A percentile compares a stretch with the other conserved stretches of the same genome.
phyloP scores from a whole-genome alignment of 2,113 vertebrate genomes.

The Fukomys damarensis region DNA sequence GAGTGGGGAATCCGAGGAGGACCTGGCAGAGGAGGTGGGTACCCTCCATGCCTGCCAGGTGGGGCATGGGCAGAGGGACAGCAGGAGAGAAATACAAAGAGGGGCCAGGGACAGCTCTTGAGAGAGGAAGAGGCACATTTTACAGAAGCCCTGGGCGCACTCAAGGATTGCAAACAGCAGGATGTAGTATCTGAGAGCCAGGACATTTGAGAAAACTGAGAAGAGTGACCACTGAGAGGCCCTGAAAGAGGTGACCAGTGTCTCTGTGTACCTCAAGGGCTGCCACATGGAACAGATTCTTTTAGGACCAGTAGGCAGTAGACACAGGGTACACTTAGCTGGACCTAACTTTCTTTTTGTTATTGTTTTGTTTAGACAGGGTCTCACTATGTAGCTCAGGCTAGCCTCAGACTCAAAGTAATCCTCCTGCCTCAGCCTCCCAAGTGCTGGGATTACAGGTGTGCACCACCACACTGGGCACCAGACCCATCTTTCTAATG shows the following conservation, averaged over 20 bases:
- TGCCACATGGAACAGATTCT: not conserved
- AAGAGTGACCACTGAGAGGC: not conserved
- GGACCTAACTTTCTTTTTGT: not conserved
- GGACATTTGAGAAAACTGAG: not conserved
- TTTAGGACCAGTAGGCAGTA: not conserved
- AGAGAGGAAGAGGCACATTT: not conserved
- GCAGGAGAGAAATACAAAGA: not conserved
- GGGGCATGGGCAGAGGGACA: not conserved
- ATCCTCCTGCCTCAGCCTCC: too few species aligned
- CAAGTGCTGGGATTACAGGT: too few species aligned
- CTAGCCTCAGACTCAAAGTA: too few species aligned
- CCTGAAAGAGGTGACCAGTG: not conserved
- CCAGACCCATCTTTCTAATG: not conserved
- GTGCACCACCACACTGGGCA: too few species aligned
- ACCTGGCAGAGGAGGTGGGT: slow-evolving; percentile 86
- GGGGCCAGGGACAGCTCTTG: not conserved
- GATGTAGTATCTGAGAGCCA: not conserved
- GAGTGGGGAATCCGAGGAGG: slow-evolving; percentile 81
- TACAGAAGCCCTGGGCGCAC: not conserved
- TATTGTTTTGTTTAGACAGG: too few species aligned
- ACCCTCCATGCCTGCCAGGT: not conserved
- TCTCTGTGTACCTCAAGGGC: not conserved
- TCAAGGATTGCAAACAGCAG: not conserved
- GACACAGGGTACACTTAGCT: not conserved
- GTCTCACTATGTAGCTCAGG: too few species aligned